Conservation (phyloP, 2,797 vertebrate genomes). For the Brotula barbata region DNA sequence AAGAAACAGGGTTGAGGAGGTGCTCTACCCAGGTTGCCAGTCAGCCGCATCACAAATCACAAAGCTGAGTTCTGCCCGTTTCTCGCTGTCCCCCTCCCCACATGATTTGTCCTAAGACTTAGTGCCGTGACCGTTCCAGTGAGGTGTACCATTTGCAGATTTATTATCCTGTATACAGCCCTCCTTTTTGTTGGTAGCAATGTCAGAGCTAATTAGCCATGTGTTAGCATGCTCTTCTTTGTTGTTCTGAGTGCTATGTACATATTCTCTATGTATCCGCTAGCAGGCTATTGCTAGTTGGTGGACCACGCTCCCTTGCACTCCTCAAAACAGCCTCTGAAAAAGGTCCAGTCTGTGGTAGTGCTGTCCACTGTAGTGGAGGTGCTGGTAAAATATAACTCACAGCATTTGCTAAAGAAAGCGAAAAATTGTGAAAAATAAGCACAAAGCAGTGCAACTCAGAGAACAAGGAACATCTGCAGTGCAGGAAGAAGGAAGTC, state of each 20-base stretch:
- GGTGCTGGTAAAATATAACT: too few relatives aligned
- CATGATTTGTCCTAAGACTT: constrained; percentile 26
- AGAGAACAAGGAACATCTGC: too few relatives aligned
- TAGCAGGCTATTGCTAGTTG: too few relatives aligned
- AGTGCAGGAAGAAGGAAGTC: too few relatives aligned
- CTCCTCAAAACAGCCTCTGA: too few relatives aligned
- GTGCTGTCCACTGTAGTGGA: too few relatives aligned
- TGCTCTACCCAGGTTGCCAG: constrained; percentile 29
- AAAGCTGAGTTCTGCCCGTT: constrained; percentile 14
- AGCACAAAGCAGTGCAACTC: too few relatives aligned
- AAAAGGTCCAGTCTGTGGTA: too few relatives aligned
- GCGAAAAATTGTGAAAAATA: too few relatives aligned
- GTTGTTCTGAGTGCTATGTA: background rate
- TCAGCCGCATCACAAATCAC: constrained; percentile 26
- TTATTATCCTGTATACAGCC: constrained; percentile 7
- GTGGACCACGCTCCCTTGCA: too few relatives aligned
- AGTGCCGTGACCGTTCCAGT: constrained; percentile 13
- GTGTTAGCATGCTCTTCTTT: constrained; percentile 1
- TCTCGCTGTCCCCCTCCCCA: constrained; percentile 15
- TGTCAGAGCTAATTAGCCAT: constrained; percentile 16
- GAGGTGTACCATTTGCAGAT: constrained; percentile 24
- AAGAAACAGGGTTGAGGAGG: constrained; percentile 16
- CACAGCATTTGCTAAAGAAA: too few relatives aligned
- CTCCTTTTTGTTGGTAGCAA: constrained; percentile 3
- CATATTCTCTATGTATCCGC: too few relatives aligned